Percentiles rank a stretch among this genome's conserved stretches.
phyloP scores from a whole-genome alignment of 2,113 vertebrate genomes.

The Vulpes vulpes region DNA sequence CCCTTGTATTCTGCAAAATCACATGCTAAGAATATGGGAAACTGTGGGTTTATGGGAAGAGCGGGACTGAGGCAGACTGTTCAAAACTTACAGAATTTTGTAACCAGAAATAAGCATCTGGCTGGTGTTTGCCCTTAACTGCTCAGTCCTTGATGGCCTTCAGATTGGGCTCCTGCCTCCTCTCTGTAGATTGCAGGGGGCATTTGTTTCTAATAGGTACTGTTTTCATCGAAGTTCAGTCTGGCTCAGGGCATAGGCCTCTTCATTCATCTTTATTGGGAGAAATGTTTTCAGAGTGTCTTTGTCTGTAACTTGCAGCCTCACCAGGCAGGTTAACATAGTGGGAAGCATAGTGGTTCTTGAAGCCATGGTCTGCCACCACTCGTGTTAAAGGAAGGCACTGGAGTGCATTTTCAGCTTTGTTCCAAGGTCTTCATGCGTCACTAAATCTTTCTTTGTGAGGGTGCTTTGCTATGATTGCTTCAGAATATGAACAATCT shows the following conservation, averaged over 20 bases:
- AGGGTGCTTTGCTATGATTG: background rate
- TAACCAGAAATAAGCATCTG: background rate
- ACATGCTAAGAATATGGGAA: background rate
- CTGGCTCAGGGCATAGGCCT: background rate
- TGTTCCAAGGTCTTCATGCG: background rate
- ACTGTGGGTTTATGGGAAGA: background rate
- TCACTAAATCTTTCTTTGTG: background rate
- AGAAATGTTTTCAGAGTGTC: background rate
- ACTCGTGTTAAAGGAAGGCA: background rate
- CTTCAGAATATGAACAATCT: constrained; percentile 1
- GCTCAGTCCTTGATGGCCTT: background rate
- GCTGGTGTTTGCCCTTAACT: background rate
- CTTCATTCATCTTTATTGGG: background rate
- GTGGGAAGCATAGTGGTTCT: background rate
- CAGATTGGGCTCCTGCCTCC: background rate
- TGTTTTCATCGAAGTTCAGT: background rate
- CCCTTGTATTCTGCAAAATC: background rate
- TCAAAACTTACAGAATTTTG: background rate
- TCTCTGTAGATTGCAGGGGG: background rate
- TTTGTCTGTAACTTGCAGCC: background rate
- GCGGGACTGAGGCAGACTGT: background rate
- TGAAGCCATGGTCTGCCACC: background rate
- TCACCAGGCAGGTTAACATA: background rate
- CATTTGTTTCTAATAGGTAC: background rate
- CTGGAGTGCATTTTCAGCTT: background rate